phyloP scores from a whole-genome alignment of 1,140 invertebrate species.

The Drosophila bocqueti region DNA sequence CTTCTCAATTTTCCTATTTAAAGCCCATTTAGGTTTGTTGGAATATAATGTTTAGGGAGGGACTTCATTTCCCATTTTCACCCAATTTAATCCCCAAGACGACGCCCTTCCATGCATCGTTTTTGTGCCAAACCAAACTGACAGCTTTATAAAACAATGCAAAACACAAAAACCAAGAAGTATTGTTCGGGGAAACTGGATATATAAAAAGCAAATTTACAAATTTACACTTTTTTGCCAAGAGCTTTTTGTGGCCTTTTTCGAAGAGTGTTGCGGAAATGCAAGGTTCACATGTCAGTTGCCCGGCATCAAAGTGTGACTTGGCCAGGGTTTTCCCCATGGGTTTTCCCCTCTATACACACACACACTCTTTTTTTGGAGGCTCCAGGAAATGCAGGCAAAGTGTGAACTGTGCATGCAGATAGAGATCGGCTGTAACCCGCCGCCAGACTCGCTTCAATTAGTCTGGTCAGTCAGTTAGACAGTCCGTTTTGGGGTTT shows the following conservation, averaged over 20 bases:
- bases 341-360: conserved; percentile 4
- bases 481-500: conserved; percentile 19
- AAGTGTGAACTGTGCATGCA: conserved; percentile 83
- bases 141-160: conserved; percentile 69
- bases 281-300: conserved; percentile 79
- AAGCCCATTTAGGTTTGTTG: neutral
- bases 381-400: conserved; percentile 72
- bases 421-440: conserved; percentile 66
- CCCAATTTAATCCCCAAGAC: neutral
- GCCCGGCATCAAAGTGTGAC: conserved; percentile 54
- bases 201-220: conserved; percentile 49
- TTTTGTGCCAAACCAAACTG: conserved; percentile 6
- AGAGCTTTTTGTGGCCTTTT: conserved; percentile 18
- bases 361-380: conserved; percentile 2
- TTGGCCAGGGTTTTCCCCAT: conserved; percentile 31
- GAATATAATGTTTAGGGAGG: neutral
- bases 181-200: conserved; percentile 13
- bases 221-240: conserved; percentile 45
- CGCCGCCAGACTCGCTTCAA: conserved; percentile 74
- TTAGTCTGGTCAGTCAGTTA: conserved; percentile 73
- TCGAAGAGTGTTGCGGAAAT: conserved; percentile 56
- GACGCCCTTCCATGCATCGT: conserved; percentile 12
- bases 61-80: neutral
- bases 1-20: neutral
- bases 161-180: conserved; percentile 27